These are phyloP conservation scores for Calliopum simillimum DNA, from an alignment of 2,888 invertebrate genomes.

Conservation along the genomic window DNA sequence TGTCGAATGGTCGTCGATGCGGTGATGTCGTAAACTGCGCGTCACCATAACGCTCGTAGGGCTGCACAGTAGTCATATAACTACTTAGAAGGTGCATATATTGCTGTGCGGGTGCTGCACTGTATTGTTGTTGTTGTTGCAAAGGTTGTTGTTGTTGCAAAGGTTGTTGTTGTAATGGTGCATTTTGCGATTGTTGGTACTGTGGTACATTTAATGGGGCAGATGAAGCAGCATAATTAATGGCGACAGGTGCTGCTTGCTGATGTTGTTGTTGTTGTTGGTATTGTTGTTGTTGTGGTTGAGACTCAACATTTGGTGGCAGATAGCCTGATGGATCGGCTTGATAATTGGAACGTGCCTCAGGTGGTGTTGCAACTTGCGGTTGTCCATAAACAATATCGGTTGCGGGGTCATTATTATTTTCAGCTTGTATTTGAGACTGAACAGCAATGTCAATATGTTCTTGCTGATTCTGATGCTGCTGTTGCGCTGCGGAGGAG, in stretches of 20 bases:
- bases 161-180: constrained; percentile 31
- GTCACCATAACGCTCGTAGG: constrained; percentile 55
- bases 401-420: constrained; percentile 33
- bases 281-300: background rate
- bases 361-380: too few relatives aligned
- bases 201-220: too few relatives aligned
- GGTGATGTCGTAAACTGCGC: constrained; percentile 38
- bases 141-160: background rate
- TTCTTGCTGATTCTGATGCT: constrained; percentile 33
- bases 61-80: constrained; percentile 57
- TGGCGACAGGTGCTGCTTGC: background rate
- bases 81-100: constrained; percentile 54
- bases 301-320: too few relatives aligned
- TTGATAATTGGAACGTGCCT: too few relatives aligned
- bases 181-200: constrained; percentile 17
- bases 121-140: constrained; percentile 7
- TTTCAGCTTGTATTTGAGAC: constrained; percentile 39
- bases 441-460: constrained; percentile 41
- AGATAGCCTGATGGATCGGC: too few relatives aligned
- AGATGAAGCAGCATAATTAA: too few relatives aligned
- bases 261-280: constrained; percentile 17
- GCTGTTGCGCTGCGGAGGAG: background rate
- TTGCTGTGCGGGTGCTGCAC: constrained; percentile 34
- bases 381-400: constrained; percentile 47
- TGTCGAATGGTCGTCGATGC: constrained; percentile 37